Evolutionary conservation across 35 echinoderm and acorn worm species (phyloP).

Genomic region (Apostichopus parvimensis): DNA sequence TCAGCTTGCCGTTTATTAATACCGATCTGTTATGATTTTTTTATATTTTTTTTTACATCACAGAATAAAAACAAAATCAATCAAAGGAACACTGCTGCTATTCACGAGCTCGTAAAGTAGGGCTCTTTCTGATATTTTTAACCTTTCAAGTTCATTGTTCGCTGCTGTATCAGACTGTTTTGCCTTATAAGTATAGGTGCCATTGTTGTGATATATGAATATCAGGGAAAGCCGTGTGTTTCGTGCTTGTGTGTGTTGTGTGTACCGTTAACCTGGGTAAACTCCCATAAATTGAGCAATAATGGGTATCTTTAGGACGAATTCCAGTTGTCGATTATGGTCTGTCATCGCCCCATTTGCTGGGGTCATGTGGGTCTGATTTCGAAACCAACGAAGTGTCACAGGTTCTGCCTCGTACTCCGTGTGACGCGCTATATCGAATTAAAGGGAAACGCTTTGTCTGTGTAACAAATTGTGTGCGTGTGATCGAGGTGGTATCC

Average conservation of each 20-base stretch:
- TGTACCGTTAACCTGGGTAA: not conserved
- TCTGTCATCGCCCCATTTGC: conserved; percentile 47
- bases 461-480: too few species aligned
- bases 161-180: not conserved
- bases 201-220: not conserved
- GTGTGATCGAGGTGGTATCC: too few species aligned
- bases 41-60: too few species aligned
- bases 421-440: not conserved
- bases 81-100: too few species aligned
- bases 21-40: too few species aligned
- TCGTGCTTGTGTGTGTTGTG: not conserved
- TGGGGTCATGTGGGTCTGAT: conserved; percentile 2
- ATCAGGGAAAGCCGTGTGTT: too few species aligned
- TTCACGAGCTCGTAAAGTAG: not conserved
- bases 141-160: conserved; percentile 4
- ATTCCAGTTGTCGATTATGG: conserved; percentile 18
- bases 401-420: not conserved
- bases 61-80: too few species aligned
- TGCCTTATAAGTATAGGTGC: not conserved
- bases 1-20: too few species aligned
- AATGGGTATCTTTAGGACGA: not conserved
- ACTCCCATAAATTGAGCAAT: conserved; percentile 14
- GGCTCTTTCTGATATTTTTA: not conserved
- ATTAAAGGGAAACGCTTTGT: too few species aligned
- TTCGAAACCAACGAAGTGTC: not conserved